Conservation (phyloP, 2,113 vertebrate species). For the Thamnophis sirtalis region DNA sequence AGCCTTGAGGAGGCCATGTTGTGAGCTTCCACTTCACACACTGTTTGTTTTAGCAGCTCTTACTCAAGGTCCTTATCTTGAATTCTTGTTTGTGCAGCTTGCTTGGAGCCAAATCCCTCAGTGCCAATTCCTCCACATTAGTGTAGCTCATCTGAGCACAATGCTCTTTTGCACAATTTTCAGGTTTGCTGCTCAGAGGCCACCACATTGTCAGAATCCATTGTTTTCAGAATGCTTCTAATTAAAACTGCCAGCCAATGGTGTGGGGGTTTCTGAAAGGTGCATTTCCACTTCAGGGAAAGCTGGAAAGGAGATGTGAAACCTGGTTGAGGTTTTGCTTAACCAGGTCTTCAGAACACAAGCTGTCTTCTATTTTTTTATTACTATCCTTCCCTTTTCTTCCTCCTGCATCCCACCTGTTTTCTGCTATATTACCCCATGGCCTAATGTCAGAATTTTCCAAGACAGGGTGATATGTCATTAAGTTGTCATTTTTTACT, state of each 20-base stretch:
- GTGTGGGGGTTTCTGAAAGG: not conserved
- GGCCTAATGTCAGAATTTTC: not conserved
- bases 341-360: not conserved
- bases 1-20: slow-evolving; percentile 46
- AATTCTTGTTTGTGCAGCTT: slow-evolving; percentile 60
- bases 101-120: slow-evolving; percentile 48
- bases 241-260: not conserved
- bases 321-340: not conserved
- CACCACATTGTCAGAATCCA: slow-evolving; percentile 15
- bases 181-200: slow-evolving; percentile 23
- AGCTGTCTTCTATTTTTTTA: not conserved
- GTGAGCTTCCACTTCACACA: not conserved
- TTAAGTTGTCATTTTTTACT: not conserved
- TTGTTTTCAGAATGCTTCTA: slow-evolving; percentile 21
- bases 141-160: slow-evolving; percentile 32
- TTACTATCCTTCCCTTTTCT: too few relatives aligned
- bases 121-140: slow-evolving; percentile 37
- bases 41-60: slow-evolving; percentile 57
- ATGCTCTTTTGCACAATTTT: slow-evolving; percentile 52
- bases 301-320: not conserved
- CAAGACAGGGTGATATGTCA: not conserved
- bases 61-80: slow-evolving; percentile 59
- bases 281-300: not conserved
- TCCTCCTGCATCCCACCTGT: not conserved
- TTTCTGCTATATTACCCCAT: not conserved